These are phyloP conservation scores for Oasisia sp. DNA, from an alignment of 2,888 invertebrate genomes.

Conservation along the genomic window DNA sequence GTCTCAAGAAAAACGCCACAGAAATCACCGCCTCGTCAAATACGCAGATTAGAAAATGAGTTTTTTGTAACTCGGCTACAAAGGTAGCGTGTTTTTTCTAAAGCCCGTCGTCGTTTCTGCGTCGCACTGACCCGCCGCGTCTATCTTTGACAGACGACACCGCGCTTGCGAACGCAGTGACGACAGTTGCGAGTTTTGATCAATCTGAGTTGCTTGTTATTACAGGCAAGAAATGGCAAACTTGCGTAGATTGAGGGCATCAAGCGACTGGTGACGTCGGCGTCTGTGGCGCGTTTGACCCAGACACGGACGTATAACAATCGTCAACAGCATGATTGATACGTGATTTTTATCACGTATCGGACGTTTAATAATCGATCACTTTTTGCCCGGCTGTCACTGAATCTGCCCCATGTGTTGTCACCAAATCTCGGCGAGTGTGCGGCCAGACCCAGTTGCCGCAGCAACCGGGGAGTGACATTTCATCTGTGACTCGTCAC, in stretches of 20 bases:
- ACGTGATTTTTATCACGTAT: background rate
- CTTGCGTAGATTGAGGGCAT: background rate
- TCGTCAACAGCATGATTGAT: background rate
- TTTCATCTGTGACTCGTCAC: background rate
- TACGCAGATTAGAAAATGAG: background rate
- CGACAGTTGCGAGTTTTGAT: background rate
- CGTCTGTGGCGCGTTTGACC: background rate
- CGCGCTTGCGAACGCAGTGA: background rate
- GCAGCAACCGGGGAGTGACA: background rate
- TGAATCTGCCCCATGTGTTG: background rate
- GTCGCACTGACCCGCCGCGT: background rate
- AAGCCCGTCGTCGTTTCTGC: background rate
- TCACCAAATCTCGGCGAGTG: background rate
- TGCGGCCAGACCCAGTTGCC: background rate
- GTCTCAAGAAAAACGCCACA: background rate
- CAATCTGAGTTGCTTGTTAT: constrained; percentile 17
- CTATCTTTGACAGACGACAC: background rate
- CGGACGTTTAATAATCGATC: constrained; percentile 9
- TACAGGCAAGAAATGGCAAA: background rate
- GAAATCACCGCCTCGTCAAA: background rate
- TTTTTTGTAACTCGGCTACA: background rate
- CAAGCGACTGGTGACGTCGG: background rate
- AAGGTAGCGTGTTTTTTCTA: background rate
- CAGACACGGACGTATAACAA: background rate
- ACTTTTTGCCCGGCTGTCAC: background rate